phyloP scores from a whole-genome alignment of 2,888 invertebrate genomes.

The Oscheius sp. region DNA sequence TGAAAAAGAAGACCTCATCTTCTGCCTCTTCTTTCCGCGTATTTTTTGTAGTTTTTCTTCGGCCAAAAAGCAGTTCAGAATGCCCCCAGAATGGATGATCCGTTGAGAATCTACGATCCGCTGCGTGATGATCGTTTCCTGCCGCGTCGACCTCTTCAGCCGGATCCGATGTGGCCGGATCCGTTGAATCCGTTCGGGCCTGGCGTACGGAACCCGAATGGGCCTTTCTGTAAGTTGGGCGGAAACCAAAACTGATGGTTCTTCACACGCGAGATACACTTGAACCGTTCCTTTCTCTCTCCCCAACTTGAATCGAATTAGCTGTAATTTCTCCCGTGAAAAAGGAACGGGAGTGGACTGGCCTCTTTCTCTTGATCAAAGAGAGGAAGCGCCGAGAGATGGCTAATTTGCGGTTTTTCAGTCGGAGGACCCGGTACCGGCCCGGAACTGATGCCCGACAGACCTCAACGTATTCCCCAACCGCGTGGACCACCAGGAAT shows the following conservation, averaged over 20 bases:
- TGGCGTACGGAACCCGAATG: neutral
- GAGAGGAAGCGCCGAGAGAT: too few species aligned
- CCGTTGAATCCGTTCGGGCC: conserved; percentile 5
- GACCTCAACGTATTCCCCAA: neutral
- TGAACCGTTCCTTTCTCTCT: too few species aligned
- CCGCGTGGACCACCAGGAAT: conserved; percentile 22
- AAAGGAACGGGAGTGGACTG: too few species aligned
- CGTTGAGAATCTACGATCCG: neutral
- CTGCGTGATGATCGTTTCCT: neutral
- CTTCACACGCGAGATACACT: too few species aligned
- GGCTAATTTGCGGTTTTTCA: conserved; percentile 4
- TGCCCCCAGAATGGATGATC: too few species aligned
- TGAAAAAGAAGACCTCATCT: conserved; percentile 1
- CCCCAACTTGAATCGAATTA: too few species aligned
- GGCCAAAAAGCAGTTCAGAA: too few species aligned
- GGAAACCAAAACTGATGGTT: too few species aligned
- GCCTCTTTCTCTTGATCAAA: too few species aligned
- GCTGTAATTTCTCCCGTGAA: too few species aligned
- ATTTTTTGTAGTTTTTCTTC: too few species aligned
- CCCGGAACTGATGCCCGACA: conserved; percentile 4
- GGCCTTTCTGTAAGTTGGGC: conserved; percentile 5
- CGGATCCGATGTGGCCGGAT: neutral
- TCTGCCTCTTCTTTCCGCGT: neutral
- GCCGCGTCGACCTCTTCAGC: conserved; percentile 1
- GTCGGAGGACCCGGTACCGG: conserved; percentile 18